Conservation (phyloP, 2,888 invertebrate genomes). For the Sinhomidia bicolor region DNA sequence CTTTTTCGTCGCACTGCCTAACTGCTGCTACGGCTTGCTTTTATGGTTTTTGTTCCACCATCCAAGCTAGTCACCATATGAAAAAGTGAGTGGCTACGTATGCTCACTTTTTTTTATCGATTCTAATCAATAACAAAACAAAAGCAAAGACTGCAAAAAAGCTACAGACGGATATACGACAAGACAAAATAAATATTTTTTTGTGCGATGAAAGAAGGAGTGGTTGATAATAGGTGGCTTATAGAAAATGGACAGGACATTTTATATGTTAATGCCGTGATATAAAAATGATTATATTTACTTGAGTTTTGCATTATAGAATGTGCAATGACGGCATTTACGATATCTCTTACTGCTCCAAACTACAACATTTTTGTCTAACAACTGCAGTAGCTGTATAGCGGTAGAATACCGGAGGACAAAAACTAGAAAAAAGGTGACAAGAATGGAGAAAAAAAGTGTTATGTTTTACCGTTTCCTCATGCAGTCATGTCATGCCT, state of each 20-base stretch:
- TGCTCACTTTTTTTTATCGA: conserved; percentile 49
- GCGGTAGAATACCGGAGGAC: not conserved
- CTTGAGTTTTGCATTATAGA: not conserved
- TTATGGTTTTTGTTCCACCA: not conserved
- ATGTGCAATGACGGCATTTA: conserved; percentile 19
- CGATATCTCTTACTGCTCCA: conserved; percentile 14
- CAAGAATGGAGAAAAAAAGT: conserved; percentile 6
- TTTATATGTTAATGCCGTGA: not conserved
- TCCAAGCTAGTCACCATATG: not conserved
- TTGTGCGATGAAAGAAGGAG: conserved; percentile 27
- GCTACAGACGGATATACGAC: conserved; percentile 3
- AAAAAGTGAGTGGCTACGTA: not conserved
- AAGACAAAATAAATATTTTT: not conserved
- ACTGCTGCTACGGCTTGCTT: not conserved
- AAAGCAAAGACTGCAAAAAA: not conserved
- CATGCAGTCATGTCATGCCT: not conserved
- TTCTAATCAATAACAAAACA: conserved; percentile 55
- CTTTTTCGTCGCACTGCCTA: not conserved
- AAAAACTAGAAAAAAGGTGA: not conserved
- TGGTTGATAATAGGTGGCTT: not conserved
- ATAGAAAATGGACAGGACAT: not conserved
- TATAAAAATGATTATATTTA: not conserved
- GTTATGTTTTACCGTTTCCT: not conserved
- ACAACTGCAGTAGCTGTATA: not conserved
- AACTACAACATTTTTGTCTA: not conserved